Conservation (phyloP, 35 echinoderm and acorn worm genomes). For the Holothuria glaberrima region DNA sequence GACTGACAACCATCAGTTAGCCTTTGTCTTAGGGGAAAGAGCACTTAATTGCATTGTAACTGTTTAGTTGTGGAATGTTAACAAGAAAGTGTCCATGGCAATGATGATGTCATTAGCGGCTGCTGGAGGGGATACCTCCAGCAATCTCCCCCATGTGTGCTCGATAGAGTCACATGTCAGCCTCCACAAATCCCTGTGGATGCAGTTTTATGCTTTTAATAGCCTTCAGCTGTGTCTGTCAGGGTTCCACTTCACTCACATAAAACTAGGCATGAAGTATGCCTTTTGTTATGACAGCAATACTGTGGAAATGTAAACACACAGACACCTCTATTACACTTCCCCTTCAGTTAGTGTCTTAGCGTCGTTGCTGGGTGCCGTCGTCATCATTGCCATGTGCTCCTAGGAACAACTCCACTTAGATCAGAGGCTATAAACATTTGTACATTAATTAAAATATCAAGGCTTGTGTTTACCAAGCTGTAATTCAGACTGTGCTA, state of each 20-base stretch:
- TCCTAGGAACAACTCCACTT: no score
- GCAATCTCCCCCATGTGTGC: conserved; percentile 1
- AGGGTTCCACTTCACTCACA: conserved; percentile 1
- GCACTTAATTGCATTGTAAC: conserved; percentile 40
- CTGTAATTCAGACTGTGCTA: no score
- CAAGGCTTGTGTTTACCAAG: no score
- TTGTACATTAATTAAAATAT: no score
- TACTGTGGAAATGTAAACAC: neutral
- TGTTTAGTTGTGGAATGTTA: conserved; percentile 46
- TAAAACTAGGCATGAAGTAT: neutral
- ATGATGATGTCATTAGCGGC: conserved; percentile 40
- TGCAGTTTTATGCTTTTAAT: neutral
- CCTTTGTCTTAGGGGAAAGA: conserved; percentile 22
- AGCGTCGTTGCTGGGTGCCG: no score
- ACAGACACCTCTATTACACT: no score
- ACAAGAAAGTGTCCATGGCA: conserved; percentile 50
- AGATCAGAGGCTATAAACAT: no score
- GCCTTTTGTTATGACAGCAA: conserved; percentile 24
- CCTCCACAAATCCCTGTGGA: neutral
- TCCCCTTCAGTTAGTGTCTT: no score
- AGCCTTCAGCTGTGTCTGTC: no score
- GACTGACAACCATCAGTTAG: conserved; percentile 3
- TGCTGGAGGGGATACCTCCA: neutral
- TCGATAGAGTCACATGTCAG: neutral
- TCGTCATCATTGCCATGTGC: no score